Evolutionary conservation across 2,113 vertebrate species (phyloP).

Genomic region (Chlorodrepanis virens): DNA sequence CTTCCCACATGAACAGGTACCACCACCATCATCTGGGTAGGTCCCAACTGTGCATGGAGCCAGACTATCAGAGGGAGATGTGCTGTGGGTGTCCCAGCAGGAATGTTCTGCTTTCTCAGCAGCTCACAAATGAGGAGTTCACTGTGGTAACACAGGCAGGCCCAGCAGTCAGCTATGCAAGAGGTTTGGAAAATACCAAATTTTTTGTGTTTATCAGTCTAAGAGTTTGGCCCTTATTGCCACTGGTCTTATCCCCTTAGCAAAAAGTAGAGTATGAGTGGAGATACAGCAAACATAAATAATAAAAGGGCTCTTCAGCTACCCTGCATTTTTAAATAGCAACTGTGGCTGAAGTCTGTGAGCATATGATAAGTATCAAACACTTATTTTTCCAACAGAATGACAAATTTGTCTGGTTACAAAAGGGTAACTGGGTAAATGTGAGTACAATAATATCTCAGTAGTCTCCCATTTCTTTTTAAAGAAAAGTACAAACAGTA

Average conservation of each 20-base stretch:
- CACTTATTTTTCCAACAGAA: slow-evolving; percentile 54
- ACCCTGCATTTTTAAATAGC: slow-evolving; percentile 7
- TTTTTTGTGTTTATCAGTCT: background rate
- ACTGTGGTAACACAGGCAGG: background rate
- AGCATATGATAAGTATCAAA: slow-evolving; percentile 49
- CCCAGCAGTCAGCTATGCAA: background rate
- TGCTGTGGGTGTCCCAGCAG: background rate
- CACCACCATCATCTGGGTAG: background rate
- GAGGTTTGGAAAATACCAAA: background rate
- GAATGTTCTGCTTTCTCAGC: background rate
- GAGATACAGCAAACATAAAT: background rate
- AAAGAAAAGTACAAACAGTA: background rate
- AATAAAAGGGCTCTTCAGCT: slow-evolving; percentile 18
- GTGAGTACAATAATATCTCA: slow-evolving; percentile 43
- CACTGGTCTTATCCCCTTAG: background rate
- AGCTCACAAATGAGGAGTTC: background rate
- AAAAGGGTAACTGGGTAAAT: slow-evolving; percentile 55
- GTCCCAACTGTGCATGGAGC: background rate
- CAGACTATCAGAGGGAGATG: background rate
- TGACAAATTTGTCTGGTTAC: slow-evolving; percentile 44
- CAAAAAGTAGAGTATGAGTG: background rate
- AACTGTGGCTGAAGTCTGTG: slow-evolving; percentile 3
- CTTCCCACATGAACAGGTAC: background rate
- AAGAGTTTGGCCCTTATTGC: background rate
- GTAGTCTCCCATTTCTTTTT: slow-evolving; percentile 23